A percentile compares a stretch with the other conserved stretches of the same genome.
phyloP scores from a whole-genome alignment of 2,113 vertebrate species.

The Etheostoma spectabile region DNA sequence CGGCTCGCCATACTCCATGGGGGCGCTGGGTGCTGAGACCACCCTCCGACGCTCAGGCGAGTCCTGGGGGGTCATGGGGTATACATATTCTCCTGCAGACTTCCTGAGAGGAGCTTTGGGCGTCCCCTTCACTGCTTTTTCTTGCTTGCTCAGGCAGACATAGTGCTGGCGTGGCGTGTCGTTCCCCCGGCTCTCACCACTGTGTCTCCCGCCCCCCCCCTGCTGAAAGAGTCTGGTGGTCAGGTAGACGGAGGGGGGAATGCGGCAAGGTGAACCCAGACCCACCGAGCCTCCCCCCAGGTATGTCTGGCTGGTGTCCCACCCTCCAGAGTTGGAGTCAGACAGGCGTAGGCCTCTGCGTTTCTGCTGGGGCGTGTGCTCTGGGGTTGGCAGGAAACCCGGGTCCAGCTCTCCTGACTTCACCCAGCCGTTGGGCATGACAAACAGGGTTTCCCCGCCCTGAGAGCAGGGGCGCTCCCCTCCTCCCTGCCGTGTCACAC shows the following conservation, averaged over 20 bases:
- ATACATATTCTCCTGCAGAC: slow-evolving; percentile 89
- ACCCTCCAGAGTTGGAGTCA: slow-evolving; percentile 86
- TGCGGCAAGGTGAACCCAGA: slow-evolving; percentile 80
- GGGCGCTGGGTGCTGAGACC: slow-evolving; percentile 90
- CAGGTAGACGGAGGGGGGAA: slow-evolving; percentile 83
- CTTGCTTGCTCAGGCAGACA: slow-evolving; percentile 84
- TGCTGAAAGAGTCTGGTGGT: slow-evolving; percentile 86
- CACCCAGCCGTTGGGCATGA: slow-evolving; percentile 96
- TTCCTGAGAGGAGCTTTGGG: slow-evolving; percentile 81
- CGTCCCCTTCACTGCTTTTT: slow-evolving; percentile 77
- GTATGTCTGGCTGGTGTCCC: slow-evolving; percentile 94
- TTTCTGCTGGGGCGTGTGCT: slow-evolving; percentile 97
- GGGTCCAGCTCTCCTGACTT: slow-evolving; percentile 91
- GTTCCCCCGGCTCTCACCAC: slow-evolving; percentile 68
- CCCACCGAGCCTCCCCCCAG: slow-evolving; percentile 81
- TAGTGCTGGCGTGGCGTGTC: slow-evolving; percentile 84
- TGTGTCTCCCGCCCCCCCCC: slow-evolving; percentile 72
- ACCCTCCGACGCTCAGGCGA: slow-evolving; percentile 92
- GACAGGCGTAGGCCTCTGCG: slow-evolving; percentile 86
- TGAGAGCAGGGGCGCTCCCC: slow-evolving; percentile 81
- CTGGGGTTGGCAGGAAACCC: slow-evolving; percentile 93
- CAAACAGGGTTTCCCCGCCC: slow-evolving; percentile 87
- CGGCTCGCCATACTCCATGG: slow-evolving; percentile 84
- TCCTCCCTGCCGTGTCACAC: slow-evolving; percentile 89
- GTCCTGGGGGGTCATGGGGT: slow-evolving; percentile 89